These are phyloP conservation scores for Zaprionus lineosus DNA, from an alignment of 2,888 invertebrate species.

Conservation along the genomic window DNA sequence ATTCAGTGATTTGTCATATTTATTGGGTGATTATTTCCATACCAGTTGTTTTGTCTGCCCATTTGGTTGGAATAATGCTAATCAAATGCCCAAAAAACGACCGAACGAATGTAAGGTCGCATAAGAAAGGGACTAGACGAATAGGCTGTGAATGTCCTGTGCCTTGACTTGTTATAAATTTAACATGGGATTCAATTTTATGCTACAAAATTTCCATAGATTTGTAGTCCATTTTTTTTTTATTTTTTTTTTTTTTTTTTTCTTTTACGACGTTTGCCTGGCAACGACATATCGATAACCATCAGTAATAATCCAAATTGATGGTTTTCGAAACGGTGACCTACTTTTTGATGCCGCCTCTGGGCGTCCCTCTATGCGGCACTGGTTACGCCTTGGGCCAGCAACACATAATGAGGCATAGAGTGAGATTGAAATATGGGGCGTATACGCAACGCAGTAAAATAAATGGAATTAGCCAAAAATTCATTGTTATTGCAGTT, in stretches of 20 bases:
- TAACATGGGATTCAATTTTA: constrained; percentile 33
- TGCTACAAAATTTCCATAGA: constrained; percentile 50
- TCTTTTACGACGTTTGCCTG: constrained; percentile 42
- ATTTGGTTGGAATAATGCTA: constrained; percentile 63
- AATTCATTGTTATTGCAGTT: constrained; percentile 32
- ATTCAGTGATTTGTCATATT: constrained; percentile 27
- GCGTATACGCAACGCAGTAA: constrained; percentile 29
- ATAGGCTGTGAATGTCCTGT: constrained; percentile 7
- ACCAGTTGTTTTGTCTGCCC: constrained; percentile 48
- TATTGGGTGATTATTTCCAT: constrained; percentile 63
- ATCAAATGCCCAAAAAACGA: constrained; percentile 47
- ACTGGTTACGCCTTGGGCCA: constrained; percentile 4
- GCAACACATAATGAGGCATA: constrained; percentile 32
- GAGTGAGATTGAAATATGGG: constrained; percentile 11
- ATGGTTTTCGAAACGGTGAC: constrained; percentile 69
- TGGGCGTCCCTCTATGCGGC: background rate
- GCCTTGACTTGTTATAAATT: constrained; percentile 44
- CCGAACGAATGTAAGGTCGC: background rate
- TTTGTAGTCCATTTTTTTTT: background rate
- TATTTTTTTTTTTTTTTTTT: no score
- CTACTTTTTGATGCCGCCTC: constrained; percentile 50
- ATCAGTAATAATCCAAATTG: constrained; percentile 40
- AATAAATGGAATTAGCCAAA: constrained; percentile 39
- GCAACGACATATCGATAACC: constrained; percentile 36
- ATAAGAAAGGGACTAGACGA: background rate